phyloP scores from a whole-genome alignment of 1,140 invertebrate genomes.

The Globodera rostochiensis region DNA sequence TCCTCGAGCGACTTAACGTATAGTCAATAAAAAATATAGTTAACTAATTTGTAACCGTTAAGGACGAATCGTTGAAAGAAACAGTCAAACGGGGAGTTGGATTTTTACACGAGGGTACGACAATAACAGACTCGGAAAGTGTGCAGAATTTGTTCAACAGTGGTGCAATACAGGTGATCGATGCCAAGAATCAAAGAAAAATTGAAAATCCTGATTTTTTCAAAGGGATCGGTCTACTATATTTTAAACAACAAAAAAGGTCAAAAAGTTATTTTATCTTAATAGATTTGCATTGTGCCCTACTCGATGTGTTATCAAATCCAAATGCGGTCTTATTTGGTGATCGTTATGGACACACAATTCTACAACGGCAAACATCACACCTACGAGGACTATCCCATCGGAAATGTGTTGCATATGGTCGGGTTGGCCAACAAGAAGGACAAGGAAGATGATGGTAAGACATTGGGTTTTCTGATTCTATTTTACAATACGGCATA shows the following conservation, averaged over 20 bases:
- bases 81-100: constrained; percentile 89
- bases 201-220: neutral
- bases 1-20: constrained; percentile 58
- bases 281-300: constrained; percentile 79
- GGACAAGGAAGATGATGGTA: constrained; percentile 83
- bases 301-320: constrained; percentile 88
- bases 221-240: too few relatives aligned
- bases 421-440: constrained; percentile 80
- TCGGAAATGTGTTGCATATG: constrained; percentile 97
- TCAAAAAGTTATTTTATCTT: neutral
- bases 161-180: constrained; percentile 80
- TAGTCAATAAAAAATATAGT: neutral
- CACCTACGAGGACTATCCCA: constrained; percentile 92
- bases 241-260: too few relatives aligned
- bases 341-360: constrained; percentile 96
- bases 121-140: constrained; percentile 78
- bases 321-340: constrained; percentile 83
- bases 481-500: neutral
- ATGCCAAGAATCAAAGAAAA: too few relatives aligned
- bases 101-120: constrained; percentile 92
- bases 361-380: constrained; percentile 89
- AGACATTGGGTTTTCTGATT: neutral
- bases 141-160: constrained; percentile 90
- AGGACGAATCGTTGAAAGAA: constrained; percentile 77
- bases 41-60: constrained; percentile 66